phyloP scores from a whole-genome alignment of 2,113 vertebrate genomes.

The Diadophis punctatus region DNA sequence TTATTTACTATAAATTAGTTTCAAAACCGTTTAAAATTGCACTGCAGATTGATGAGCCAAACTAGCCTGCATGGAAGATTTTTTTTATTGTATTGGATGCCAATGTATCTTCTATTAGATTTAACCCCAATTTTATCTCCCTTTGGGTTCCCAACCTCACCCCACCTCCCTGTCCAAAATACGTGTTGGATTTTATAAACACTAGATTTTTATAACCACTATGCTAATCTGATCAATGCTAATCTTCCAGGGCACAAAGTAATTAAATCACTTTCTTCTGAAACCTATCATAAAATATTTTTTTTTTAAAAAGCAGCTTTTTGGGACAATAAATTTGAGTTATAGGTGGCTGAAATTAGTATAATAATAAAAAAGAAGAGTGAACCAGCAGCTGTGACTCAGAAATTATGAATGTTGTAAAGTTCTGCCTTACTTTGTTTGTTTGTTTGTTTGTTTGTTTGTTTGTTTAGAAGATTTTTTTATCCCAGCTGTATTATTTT shows the following conservation, averaged over 20 bases:
- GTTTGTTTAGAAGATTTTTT: no score
- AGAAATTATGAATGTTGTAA: not conserved
- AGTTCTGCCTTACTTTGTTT: not conserved
- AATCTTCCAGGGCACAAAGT: conserved; percentile 32
- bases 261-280: conserved; percentile 33
- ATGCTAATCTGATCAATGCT: conserved; percentile 48
- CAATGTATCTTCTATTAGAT: conserved; percentile 38
- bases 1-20: not conserved
- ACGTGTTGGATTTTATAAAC: conserved; percentile 42
- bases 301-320: not conserved
- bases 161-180: conserved; percentile 34
- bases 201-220: conserved; percentile 43
- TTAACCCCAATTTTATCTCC: conserved; percentile 56
- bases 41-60: not conserved
- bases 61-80: not conserved
- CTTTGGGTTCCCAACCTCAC: conserved; percentile 44
- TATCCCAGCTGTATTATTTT: not conserved
- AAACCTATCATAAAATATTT: not conserved
- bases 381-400: conserved; percentile 34
- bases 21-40: not conserved
- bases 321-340: not conserved
- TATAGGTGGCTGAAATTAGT: not conserved
- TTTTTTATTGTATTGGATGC: conserved; percentile 29
- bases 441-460: no score
- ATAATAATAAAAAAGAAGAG: not conserved